Conservation (phyloP, 1,140 invertebrate species). For the Lasioglossum albipes region DNA sequence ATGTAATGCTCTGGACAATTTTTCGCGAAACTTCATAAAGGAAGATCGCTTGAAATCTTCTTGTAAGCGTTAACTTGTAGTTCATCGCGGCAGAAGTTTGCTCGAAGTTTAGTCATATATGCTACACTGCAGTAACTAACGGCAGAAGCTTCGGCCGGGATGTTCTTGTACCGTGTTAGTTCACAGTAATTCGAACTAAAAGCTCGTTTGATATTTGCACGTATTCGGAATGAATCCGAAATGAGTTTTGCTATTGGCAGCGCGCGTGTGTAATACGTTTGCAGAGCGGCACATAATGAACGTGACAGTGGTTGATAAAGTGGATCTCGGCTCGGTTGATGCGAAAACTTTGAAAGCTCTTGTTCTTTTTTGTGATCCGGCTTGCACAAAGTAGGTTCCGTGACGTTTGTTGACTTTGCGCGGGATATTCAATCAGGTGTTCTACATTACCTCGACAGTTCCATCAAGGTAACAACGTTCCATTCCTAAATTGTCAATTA, state of each 20-base stretch:
- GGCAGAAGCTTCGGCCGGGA: neutral
- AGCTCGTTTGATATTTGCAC: conserved; percentile 31
- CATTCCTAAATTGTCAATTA: too few relatives aligned
- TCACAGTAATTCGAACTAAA: neutral
- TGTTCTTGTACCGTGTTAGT: conserved; percentile 16
- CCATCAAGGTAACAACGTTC: too few relatives aligned
- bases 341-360: neutral
- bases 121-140: conserved; percentile 18
- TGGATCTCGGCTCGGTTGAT: too few relatives aligned
- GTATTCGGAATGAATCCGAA: conserved; percentile 16
- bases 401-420: neutral
- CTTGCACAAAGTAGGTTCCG: neutral
- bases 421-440: too few relatives aligned
- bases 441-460: too few relatives aligned
- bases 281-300: neutral
- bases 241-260: conserved; percentile 21
- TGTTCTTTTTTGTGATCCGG: neutral
- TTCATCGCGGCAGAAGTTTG: conserved; percentile 22
- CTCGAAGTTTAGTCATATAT: conserved; percentile 33
- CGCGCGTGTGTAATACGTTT: neutral
- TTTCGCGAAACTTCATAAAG: neutral
- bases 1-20: neutral
- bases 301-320: neutral
- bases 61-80: neutral
- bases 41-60: conserved; percentile 3